These are phyloP conservation scores for Alexandromys fortis DNA, from an alignment of 2,113 vertebrate genomes.

Conservation along the genomic window DNA sequence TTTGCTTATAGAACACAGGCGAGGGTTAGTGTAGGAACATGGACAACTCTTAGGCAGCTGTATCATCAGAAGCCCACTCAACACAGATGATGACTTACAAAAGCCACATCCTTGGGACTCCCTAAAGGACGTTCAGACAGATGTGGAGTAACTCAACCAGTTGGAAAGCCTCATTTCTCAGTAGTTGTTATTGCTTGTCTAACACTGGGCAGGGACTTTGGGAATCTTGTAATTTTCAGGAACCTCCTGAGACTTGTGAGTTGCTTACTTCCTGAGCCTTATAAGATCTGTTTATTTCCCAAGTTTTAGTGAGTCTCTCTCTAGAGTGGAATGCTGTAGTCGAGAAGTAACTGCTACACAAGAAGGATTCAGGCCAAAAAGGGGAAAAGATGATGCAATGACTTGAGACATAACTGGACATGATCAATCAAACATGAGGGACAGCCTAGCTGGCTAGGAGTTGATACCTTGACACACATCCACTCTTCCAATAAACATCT, in stretches of 20 bases:
- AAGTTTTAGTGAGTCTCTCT: neutral
- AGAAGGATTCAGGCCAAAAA: neutral
- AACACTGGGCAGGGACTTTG: neutral
- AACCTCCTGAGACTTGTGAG: neutral
- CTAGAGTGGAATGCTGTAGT: neutral
- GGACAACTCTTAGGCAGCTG: neutral
- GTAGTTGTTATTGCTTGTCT: neutral
- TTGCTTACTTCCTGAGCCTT: neutral
- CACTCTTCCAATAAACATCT: neutral
- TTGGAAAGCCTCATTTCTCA: neutral
- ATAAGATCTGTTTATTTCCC: neutral
- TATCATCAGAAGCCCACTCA: neutral
- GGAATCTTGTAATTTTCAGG: neutral
- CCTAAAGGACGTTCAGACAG: neutral
- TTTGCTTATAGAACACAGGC: neutral
- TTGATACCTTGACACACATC: neutral
- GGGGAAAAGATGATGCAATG: neutral
- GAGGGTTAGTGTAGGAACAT: no score
- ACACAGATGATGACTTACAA: neutral
- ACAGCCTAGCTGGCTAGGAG: neutral
- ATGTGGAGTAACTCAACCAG: neutral
- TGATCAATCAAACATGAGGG: neutral
- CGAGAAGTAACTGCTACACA: neutral
- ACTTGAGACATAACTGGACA: neutral
- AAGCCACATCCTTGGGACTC: neutral